A percentile compares a stretch with the other conserved stretches of the same genome.
Conservation (phyloP, 2,888 invertebrate genomes). For the Colostygia pectinataria region DNA sequence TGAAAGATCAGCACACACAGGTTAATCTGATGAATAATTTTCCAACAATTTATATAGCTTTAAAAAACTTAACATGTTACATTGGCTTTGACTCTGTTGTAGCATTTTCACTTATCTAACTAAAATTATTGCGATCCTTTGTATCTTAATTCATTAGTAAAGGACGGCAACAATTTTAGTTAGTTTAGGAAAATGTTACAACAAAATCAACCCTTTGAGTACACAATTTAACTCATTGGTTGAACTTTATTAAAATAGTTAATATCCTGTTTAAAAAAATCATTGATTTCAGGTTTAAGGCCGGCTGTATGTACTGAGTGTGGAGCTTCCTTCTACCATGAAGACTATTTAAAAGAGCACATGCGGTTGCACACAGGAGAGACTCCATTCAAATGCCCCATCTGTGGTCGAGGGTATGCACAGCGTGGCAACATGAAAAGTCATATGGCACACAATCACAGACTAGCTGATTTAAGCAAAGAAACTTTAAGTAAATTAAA, state of each 20-base stretch:
- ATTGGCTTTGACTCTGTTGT: no score
- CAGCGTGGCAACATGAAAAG: slow-evolving; percentile 78
- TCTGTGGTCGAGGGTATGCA: slow-evolving; percentile 73
- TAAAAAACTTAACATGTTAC: no score
- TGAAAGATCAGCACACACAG: slow-evolving; percentile 77
- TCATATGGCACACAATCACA: slow-evolving; percentile 65
- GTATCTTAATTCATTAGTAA: no score
- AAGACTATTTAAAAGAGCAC: slow-evolving; percentile 72
- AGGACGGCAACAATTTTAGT: no score
- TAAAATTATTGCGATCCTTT: no score
- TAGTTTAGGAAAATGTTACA: no score
- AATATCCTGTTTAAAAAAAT: background rate
- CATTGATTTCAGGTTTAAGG: slow-evolving; percentile 56
- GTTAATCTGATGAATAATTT: no score
- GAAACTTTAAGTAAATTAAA: slow-evolving; percentile 61
- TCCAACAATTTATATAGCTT: no score
- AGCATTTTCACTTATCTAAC: no score
- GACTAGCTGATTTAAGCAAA: slow-evolving; percentile 64
- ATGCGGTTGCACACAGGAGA: slow-evolving; percentile 78
- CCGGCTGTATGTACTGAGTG: slow-evolving; percentile 72
- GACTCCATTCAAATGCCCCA: slow-evolving; percentile 76
- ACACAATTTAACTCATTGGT: no score
- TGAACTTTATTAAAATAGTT: no score
- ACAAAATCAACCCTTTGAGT: no score
- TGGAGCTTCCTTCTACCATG: slow-evolving; percentile 67